Evolutionary conservation across 92 coral and sea anemone genomes (phyloP), one percentile per base, ranked within the genome.

Genomic region (Nematostella vectensis): DNA sequence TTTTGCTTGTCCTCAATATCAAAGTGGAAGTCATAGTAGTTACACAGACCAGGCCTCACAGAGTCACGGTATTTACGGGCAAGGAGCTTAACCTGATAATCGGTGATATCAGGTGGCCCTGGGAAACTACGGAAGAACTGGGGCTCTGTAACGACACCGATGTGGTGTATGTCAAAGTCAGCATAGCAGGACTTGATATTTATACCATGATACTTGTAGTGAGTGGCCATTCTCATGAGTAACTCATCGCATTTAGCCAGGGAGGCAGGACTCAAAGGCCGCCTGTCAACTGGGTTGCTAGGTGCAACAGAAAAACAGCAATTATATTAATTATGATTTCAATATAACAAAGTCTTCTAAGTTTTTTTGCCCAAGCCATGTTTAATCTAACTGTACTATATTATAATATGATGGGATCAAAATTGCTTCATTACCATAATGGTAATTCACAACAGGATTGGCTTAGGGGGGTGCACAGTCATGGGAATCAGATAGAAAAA

Each of bases 151-250:
- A 91, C 96, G 11, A 91, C 88, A 29, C 98, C 98, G 78, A 86
- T 91, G 49, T 91, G 94, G 47, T 91, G 98, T 31, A 78, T 91
- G 55, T 91, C 98, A 75, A 91, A 91, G 76, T 91, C 98, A 42
- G 91, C 85, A 61, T 91, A 91, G 13, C 95, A 86, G 13, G 89
- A 80, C 58, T 91, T 91, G 69, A 91, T 82, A 59, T 85, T 91
- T 26, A 91, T 85, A 21, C 98, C 98, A 72, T 91, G 98, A 44
- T 87, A 81, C 59, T 78, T 71, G 72, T 91, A 91, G 59, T 81
- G 89, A 8, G 58, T 72, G n/a, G 93, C 98, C 77, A 82, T 57
- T 48, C 79, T 77, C 56, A 62, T 52, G 29, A 91, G 51, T 31
- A 91, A 63, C 39, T 78, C 71, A 54, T 81, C 89, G 52, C 94